Evolutionary conservation across 2,888 invertebrate genomes (phyloP).

Genomic region (Anoplius nigerrimus): DNA sequence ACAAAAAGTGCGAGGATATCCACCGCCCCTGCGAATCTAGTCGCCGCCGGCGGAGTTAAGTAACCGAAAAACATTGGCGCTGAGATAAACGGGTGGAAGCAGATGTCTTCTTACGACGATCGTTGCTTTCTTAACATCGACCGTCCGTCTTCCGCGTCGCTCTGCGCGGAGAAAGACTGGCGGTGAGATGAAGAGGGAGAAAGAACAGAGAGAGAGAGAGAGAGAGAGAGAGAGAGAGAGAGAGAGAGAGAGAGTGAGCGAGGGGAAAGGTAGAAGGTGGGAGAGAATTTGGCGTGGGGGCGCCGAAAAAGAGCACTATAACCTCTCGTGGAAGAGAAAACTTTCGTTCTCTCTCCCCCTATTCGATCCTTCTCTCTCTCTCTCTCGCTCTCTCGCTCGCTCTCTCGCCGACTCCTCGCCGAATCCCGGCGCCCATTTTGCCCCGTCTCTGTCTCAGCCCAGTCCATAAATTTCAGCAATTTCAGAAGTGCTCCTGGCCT

Average conservation of each 20-base stretch:
- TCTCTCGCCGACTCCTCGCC: not conserved
- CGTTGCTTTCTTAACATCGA: constrained; percentile 38
- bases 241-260: no score
- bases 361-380: constrained; percentile 11
- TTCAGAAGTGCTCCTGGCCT: constrained; percentile 58
- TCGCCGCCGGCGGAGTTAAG: not conserved
- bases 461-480: constrained; percentile 64
- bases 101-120: constrained; percentile 32
- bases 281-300: constrained; percentile 23
- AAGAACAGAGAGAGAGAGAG: constrained; percentile 12
- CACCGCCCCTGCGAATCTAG: constrained; percentile 8
- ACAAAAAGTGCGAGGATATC: not conserved
- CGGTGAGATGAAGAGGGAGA: not conserved
- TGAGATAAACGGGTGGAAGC: constrained; percentile 7
- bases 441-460: constrained; percentile 21
- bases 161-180: constrained; percentile 1
- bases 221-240: no score
- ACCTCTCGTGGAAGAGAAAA: constrained; percentile 50
- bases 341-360: constrained; percentile 39
- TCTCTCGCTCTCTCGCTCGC: constrained; percentile 2
- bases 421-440: not conserved
- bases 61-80: not conserved
- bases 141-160: constrained; percentile 41
- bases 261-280: not conserved
- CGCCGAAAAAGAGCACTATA: constrained; percentile 36